phyloP scores from a whole-genome alignment of 2,888 invertebrate species.

The Scaptomyza polygonia region DNA sequence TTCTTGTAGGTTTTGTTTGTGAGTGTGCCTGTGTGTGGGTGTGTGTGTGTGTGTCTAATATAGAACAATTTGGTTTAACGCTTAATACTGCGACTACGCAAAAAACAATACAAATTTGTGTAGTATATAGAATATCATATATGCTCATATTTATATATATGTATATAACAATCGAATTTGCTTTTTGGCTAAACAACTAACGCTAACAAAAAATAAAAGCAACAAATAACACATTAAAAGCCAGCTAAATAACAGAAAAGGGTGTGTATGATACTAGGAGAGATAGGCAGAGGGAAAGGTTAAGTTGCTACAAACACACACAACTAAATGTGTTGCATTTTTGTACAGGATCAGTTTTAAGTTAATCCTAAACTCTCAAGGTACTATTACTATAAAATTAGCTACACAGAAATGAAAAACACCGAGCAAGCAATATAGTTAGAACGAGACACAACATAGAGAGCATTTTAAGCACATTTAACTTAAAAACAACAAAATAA shows the following conservation, averaged over 20 bases:
- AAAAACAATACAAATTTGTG: conserved; percentile 19
- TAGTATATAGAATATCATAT: conserved; percentile 10
- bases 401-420: conserved; percentile 2
- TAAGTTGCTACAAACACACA: background rate
- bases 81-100: conserved; percentile 64
- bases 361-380: conserved; percentile 17
- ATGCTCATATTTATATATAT: conserved; percentile 24
- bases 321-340: conserved; percentile 2
- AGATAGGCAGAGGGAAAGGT: too few relatives aligned
- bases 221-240: conserved; percentile 21
- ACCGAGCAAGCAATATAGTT: conserved; percentile 25
- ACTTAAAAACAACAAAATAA: conserved; percentile 13
- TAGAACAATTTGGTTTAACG: conserved; percentile 63
- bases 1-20: background rate
- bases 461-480: conserved; percentile 37
- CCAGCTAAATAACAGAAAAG: background rate
- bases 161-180: conserved; percentile 26
- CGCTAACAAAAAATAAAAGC: conserved; percentile 8
- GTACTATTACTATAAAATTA: background rate
- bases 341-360: conserved; percentile 30
- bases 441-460: conserved; percentile 26
- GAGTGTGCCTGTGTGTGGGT: background rate
- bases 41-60: conserved; percentile 6
- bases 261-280: background rate
- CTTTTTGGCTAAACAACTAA: background rate